phyloP scores from a whole-genome alignment of 2,113 vertebrate species.

The Toxotes chatareus region DNA sequence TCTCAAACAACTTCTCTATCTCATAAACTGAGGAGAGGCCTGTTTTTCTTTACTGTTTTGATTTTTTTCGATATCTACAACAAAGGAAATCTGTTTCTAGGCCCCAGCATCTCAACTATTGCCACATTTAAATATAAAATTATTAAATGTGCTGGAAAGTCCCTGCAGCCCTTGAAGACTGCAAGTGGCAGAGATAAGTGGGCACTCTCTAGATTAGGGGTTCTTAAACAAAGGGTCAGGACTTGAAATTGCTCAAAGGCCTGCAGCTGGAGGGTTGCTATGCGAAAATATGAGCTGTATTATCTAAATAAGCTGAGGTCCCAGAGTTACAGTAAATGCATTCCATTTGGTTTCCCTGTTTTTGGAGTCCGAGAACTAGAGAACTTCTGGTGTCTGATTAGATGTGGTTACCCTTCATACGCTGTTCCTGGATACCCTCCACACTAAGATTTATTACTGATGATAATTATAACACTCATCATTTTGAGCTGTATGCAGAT shows the following conservation, averaged over 20 bases:
- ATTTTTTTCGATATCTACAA: neutral
- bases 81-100: slow-evolving; percentile 3
- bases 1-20: slow-evolving; percentile 7
- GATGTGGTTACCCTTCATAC: neutral
- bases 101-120: neutral
- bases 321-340: slow-evolving; percentile 26
- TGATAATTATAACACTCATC: slow-evolving; percentile 11
- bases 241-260: slow-evolving; percentile 27
- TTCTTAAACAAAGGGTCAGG: slow-evolving; percentile 47
- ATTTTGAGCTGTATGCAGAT: neutral
- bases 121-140: slow-evolving; percentile 34
- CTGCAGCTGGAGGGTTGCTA: slow-evolving; percentile 27
- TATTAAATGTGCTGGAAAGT: slow-evolving; percentile 22
- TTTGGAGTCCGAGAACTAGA: neutral
- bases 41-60: neutral
- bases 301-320: slow-evolving; percentile 27
- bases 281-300: slow-evolving; percentile 31
- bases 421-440: neutral
- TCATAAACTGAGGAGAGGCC: neutral
- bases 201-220: slow-evolving; percentile 45
- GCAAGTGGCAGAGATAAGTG: slow-evolving; percentile 43
- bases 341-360: slow-evolving; percentile 31
- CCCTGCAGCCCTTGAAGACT: neutral
- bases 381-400: neutral
- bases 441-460: slow-evolving; percentile 2